A percentile compares a stretch with the other conserved stretches of the same genome.
Conservation (phyloP, 1,140 invertebrate genomes). For the Listronotus oregonensis region DNA sequence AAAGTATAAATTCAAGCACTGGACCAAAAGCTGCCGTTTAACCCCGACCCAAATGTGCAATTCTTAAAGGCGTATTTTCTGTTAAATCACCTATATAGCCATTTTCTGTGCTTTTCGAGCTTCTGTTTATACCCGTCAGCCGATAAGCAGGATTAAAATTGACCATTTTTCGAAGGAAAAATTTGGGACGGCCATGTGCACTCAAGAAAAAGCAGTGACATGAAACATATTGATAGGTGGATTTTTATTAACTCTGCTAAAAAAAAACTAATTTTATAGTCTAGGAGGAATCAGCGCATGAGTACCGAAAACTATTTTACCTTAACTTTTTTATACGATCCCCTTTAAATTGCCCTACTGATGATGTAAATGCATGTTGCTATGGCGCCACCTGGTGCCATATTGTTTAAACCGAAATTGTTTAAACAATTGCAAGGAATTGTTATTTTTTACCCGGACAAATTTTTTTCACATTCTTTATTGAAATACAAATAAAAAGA, state of each 20-base stretch:
- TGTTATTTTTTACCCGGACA: no score
- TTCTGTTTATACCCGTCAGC: constrained; percentile 10
- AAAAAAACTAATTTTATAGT: no score
- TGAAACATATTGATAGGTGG: background rate
- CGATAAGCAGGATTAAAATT: constrained; percentile 13
- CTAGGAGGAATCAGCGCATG: no score
- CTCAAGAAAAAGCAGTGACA: constrained; percentile 1
- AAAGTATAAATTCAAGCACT: background rate
- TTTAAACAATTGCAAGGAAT: no score
- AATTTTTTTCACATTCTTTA: no score
- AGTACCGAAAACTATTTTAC: no score
- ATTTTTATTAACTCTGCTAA: background rate
- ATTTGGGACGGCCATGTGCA: constrained; percentile 30
- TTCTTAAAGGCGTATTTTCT: constrained; percentile 12
- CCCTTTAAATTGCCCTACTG: no score
- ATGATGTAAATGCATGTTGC: no score
- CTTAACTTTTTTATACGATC: no score
- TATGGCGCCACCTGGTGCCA: no score
- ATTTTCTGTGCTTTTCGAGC: constrained; percentile 21
- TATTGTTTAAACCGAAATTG: no score
- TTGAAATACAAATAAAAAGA: no score
- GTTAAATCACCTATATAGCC: constrained; percentile 26
- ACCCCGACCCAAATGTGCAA: constrained; percentile 31
- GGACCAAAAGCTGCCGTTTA: constrained; percentile 1
- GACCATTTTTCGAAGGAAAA: background rate